Evolutionary conservation across 2,888 invertebrate species (phyloP).

Genomic region (Eulithis testata): DNA sequence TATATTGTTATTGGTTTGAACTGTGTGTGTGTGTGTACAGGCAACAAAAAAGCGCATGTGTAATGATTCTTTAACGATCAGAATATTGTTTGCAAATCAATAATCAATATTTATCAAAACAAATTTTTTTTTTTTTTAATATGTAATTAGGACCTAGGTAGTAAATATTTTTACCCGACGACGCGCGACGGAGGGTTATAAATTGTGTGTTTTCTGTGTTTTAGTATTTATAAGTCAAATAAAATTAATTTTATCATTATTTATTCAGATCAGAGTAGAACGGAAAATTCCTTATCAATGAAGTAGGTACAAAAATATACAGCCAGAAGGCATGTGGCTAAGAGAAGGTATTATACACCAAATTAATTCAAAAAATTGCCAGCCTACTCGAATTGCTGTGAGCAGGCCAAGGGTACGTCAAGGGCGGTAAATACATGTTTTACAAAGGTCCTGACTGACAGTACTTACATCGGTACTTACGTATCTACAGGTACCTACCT

Average conservation of each 20-base stretch:
- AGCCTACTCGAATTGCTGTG: conserved; percentile 8
- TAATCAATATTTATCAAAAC: too few relatives aligned
- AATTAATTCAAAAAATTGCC: conserved; percentile 12
- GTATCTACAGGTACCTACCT: neutral
- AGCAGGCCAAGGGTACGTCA: conserved; percentile 24
- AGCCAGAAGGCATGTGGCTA: conserved; percentile 4
- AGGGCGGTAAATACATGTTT: conserved; percentile 25
- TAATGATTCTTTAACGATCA: too few relatives aligned
- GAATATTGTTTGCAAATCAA: too few relatives aligned
- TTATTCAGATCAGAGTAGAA: too few relatives aligned
- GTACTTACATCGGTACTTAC: conserved; percentile 7
- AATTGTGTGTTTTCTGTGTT: too few relatives aligned
- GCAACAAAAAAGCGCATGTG: conserved; percentile 4
- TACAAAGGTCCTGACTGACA: conserved; percentile 23
- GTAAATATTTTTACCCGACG: too few relatives aligned
- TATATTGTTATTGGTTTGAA: conserved; percentile 33
- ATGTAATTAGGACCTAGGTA: too few relatives aligned
- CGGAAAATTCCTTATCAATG: too few relatives aligned
- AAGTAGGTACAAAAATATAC: neutral
- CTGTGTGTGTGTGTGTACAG: conserved; percentile 20
- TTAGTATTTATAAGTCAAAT: too few relatives aligned
- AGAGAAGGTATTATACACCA: conserved; percentile 1
- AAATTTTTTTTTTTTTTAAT: too few relatives aligned
- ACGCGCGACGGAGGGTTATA: too few relatives aligned
- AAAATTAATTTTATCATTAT: neutral